Conservation (phyloP, 2,797 vertebrate genomes). For the Garrulus glandarius region DNA sequence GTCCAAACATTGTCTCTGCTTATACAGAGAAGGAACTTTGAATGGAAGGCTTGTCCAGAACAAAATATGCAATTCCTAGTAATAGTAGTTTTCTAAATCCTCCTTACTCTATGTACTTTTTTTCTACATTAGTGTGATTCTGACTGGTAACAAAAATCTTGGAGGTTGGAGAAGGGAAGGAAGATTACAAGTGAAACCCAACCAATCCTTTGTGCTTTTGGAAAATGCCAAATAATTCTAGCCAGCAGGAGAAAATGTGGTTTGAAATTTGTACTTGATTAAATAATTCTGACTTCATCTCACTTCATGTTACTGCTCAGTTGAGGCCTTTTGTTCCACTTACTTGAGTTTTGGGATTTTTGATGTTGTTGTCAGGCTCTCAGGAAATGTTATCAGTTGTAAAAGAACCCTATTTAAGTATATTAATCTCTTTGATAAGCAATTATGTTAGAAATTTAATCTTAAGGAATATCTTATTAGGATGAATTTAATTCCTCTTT, state of each 20-base stretch:
- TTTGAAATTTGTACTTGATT: neutral
- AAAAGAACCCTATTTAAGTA: neutral
- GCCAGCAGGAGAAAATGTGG: neutral
- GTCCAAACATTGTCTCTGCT: neutral
- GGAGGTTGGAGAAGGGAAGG: neutral
- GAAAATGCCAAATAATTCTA: neutral
- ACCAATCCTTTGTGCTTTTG: neutral
- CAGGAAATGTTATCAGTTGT: neutral
- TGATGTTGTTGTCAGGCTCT: neutral
- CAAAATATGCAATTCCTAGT: neutral
- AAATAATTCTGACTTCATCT: neutral
- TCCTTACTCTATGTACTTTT: rapidly evolving
- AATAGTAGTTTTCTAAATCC: neutral
- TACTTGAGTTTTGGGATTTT: neutral
- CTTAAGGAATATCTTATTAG: neutral
- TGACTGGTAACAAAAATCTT: neutral
- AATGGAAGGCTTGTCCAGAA: neutral
- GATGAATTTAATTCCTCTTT: neutral
- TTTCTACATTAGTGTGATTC: neutral
- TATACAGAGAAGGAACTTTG: neutral
- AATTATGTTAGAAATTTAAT: neutral
- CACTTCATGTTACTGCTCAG: neutral
- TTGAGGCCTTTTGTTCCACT: neutral
- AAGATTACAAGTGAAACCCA: neutral
- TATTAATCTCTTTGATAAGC: neutral